phyloP scores from a whole-genome alignment of 2,888 invertebrate species.

The Drosophila vallismaia region DNA sequence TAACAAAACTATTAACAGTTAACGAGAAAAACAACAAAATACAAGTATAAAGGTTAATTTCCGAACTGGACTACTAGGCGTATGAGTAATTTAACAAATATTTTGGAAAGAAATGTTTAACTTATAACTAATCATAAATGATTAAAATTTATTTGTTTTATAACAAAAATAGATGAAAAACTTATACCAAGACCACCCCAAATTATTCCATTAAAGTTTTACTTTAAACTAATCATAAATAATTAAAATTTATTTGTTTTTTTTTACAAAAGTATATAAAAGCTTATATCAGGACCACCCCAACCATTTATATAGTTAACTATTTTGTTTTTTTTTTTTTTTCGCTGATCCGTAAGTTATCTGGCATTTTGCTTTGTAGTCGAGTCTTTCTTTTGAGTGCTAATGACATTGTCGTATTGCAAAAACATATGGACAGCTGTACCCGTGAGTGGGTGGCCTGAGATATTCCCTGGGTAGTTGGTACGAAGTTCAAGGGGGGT shows the following conservation, averaged over 20 bases:
- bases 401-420: conserved; percentile 51
- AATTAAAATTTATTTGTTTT: no score
- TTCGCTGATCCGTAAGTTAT: conserved; percentile 49
- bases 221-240: no score
- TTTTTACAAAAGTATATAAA: no score
- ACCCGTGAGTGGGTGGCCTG: conserved; percentile 43
- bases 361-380: conserved; percentile 50
- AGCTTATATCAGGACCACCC: background rate
- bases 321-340: conserved; percentile 32
- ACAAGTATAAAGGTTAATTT: background rate
- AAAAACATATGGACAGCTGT: conserved; percentile 20
- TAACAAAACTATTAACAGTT: no score
- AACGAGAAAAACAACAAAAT: no score
- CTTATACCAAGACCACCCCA: no score
- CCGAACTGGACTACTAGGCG: background rate
- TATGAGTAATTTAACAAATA: background rate
- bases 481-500: background rate
- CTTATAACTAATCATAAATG: no score
- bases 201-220: no score
- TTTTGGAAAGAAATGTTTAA: background rate
- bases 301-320: conserved; percentile 4
- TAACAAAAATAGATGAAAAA: no score
- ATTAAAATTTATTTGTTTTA: no score
- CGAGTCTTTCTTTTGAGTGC: conserved; percentile 47
- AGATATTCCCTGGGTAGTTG: background rate